Evolutionary conservation across 2,888 invertebrate species (phyloP), one percentile per base, ranked within the genome.

Genomic region (Pseudococcus jackbeardsleyi): DNA sequence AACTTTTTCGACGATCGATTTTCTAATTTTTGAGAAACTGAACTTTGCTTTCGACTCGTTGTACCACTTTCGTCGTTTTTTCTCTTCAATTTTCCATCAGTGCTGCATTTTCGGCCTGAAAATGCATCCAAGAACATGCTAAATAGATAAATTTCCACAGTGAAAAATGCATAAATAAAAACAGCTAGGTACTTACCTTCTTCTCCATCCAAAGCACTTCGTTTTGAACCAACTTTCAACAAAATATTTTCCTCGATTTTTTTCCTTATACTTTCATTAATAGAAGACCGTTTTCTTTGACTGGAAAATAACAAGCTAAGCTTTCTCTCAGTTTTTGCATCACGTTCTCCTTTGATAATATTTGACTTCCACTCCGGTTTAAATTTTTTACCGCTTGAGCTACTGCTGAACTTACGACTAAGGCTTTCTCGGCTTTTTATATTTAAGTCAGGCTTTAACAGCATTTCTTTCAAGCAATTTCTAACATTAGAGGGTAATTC

Each of bases 351-450:
- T 46, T 82, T 82, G 8, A 46, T 82, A 42, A n/a, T 42, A 82
- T 26, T 79, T 7, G 46, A 82, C 17, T 46, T 82, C 46, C 79
- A 33, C 11, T 82, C 46, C 9, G 9, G 46, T 33, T 82, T 46
- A 42, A 8, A 19, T 82, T 19, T 82, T 33, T 19, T 46, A 46
- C 42, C 42, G 19, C 79, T 82, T 5, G 42, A 46, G n/a, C n/a
- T 82, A 46, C 79, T 82, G 19, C 79, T 82, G 9, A 46, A 46
- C 46, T 82, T 82, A 46, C 79, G 79, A 82, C 46, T n/a, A 46
- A 46, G 12, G 22, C 19, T 82, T 42, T 82, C 79, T 82, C 33
- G 15, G 8, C n/a, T 9, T 8, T 82, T 42, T 1, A 46, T 46
- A 82, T 46, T 82, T 46, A 82, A 82, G 19, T 82, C 19, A 19